Percentiles rank a stretch among this genome's conserved stretches.
phyloP scores from a whole-genome alignment of 1,140 invertebrate genomes.

The Apolygus lucorum region DNA sequence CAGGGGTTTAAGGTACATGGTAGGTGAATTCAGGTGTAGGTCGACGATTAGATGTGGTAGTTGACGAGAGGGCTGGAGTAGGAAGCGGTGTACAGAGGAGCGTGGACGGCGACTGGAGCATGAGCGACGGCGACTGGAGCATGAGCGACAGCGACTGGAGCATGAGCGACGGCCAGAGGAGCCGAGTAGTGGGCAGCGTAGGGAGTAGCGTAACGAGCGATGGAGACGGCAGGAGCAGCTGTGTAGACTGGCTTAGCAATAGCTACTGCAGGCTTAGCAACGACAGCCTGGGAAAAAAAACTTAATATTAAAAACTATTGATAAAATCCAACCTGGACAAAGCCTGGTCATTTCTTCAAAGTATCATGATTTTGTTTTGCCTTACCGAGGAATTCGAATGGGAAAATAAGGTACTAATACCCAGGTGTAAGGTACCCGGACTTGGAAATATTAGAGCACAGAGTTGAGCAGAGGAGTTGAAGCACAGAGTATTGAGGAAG shows the following conservation, averaged over 20 bases:
- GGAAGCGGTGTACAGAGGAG: not conserved
- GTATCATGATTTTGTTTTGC: too few relatives aligned
- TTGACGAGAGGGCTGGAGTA: not conserved
- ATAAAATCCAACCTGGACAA: too few relatives aligned
- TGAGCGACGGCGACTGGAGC: not conserved
- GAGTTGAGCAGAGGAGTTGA: too few relatives aligned
- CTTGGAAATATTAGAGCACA: too few relatives aligned
- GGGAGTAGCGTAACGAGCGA: conserved; percentile 6
- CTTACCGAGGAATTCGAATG: too few relatives aligned
- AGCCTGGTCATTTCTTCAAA: too few relatives aligned
- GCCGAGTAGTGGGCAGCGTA: conserved; percentile 3
- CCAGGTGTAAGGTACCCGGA: too few relatives aligned
- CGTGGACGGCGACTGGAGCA: conserved; percentile 2
- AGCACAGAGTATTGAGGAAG: too few relatives aligned
- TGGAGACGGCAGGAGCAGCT: conserved; percentile 7
- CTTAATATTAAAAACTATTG: too few relatives aligned
- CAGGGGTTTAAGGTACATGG: not conserved
- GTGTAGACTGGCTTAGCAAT: not conserved
- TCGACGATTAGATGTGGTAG: conserved; percentile 3
- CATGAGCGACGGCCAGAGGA: not conserved
- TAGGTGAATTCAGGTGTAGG: not conserved
- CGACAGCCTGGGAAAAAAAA: not conserved
- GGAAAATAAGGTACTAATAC: too few relatives aligned
- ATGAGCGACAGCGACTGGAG: conserved; percentile 7
- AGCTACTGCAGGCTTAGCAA: not conserved